Evolutionary conservation across 2,113 vertebrate species (phyloP).

Genomic region (Mugil cephalus): DNA sequence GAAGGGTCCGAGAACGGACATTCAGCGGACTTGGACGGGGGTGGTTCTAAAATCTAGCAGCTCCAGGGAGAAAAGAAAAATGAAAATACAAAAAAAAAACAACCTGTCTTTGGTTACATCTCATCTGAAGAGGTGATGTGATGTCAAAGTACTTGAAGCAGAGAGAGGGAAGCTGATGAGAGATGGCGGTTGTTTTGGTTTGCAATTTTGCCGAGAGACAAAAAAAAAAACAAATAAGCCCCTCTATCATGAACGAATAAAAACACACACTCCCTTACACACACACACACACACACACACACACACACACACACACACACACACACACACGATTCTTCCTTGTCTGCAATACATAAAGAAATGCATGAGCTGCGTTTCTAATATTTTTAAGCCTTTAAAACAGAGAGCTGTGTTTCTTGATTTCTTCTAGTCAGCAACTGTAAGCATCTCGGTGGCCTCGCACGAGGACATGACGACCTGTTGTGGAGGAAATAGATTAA

Average conservation of each 20-base stretch:
- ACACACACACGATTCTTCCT: constrained; percentile 67
- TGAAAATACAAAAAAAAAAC: no score
- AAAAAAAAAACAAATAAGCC: constrained; percentile 51
- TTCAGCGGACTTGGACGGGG: constrained; percentile 71
- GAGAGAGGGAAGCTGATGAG: constrained; percentile 35
- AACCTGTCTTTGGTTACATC: constrained; percentile 29
- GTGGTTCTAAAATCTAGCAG: constrained; percentile 78
- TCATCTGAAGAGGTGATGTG: constrained; percentile 39
- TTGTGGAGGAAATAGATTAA: constrained; percentile 33
- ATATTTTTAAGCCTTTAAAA: constrained; percentile 81
- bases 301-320: constrained; percentile 46
- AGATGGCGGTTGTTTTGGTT: constrained; percentile 39
- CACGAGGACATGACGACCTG: constrained; percentile 17
- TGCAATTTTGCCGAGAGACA: constrained; percentile 55
- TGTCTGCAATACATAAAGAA: constrained; percentile 85
- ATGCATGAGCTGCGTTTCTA: constrained; percentile 87
- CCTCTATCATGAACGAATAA: constrained; percentile 46
- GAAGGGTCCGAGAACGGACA: constrained; percentile 81
- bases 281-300: constrained; percentile 23
- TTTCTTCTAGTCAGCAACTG: constrained; percentile 77
- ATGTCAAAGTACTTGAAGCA: constrained; percentile 52
- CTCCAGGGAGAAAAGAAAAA: constrained; percentile 24
- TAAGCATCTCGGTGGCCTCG: constrained; percentile 67
- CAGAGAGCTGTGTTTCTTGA: constrained; percentile 74
- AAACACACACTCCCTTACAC: constrained; percentile 34